These are phyloP conservation scores for Trileptium ribeirensis DNA, from an alignment of 2,888 invertebrate genomes.

Conservation along the genomic window DNA sequence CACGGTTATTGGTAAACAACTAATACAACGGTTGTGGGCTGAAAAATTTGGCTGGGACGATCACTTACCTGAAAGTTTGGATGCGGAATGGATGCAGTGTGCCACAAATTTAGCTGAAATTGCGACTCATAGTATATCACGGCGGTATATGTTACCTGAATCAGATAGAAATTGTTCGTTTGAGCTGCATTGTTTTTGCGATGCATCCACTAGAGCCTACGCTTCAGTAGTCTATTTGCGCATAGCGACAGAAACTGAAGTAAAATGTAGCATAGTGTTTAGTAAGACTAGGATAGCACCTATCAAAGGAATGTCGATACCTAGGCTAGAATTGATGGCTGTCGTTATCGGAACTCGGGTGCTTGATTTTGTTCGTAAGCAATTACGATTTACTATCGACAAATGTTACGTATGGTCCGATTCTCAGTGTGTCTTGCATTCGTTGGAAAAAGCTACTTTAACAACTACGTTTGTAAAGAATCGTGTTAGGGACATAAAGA, in stretches of 20 bases:
- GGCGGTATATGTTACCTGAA: background rate
- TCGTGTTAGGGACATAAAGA: background rate
- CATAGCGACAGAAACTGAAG: background rate
- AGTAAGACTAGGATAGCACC: constrained; percentile 15
- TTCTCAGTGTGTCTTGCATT: constrained; percentile 15
- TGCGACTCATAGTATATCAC: background rate
- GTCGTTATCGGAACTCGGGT: constrained; percentile 1
- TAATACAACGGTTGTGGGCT: constrained; percentile 43
- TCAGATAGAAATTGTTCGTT: no score
- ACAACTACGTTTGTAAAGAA: background rate
- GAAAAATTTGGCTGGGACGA: constrained; percentile 43
- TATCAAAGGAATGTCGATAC: constrained; percentile 3
- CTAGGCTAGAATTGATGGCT: constrained; percentile 20
- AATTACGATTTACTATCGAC: background rate
- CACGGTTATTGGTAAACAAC: constrained; percentile 38
- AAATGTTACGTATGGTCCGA: constrained; percentile 3
- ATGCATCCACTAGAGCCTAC: constrained; percentile 2
- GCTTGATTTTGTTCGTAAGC: background rate
- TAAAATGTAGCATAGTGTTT: constrained; percentile 8
- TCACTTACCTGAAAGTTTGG: constrained; percentile 19
- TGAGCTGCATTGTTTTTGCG: constrained; percentile 18
- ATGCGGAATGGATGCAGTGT: background rate
- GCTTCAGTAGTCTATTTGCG: constrained; percentile 6
- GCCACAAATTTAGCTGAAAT: background rate
- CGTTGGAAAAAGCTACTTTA: background rate